These are phyloP conservation scores for Baronia brevicornis DNA, from an alignment of 2,888 invertebrate genomes.

Conservation along the genomic window DNA sequence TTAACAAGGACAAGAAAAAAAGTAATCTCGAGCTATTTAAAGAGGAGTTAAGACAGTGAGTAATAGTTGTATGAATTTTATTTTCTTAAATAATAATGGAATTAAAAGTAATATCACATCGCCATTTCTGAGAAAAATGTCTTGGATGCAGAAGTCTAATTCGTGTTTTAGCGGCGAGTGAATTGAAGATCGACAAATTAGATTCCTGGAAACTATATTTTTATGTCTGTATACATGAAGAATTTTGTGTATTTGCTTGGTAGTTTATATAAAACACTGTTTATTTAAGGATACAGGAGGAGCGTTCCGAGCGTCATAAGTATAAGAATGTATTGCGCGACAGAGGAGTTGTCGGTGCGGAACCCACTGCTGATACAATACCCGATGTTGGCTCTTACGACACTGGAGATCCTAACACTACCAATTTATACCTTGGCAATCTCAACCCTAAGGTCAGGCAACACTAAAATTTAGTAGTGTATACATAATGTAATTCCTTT, in stretches of 20 bases:
- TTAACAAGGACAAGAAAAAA: slow-evolving; percentile 87
- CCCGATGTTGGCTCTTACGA: slow-evolving; percentile 87
- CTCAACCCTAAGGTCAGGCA: slow-evolving; percentile 91
- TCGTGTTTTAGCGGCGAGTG: no score
- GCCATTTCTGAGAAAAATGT: no score
- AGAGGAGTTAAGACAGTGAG: slow-evolving; percentile 95
- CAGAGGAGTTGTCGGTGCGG: slow-evolving; percentile 46
- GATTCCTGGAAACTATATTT: no score
- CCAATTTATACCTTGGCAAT: slow-evolving; percentile 98
- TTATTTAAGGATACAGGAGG: slow-evolving; percentile 91
- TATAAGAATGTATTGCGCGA: slow-evolving; percentile 84
- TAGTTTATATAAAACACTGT: background rate
- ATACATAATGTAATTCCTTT: background rate
- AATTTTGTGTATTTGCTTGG: background rate
- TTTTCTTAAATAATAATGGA: slow-evolving; percentile 1
- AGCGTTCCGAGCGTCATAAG: slow-evolving; percentile 95
- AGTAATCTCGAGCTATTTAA: slow-evolving; percentile 98
- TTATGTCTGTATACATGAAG: no score
- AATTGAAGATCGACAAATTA: no score
- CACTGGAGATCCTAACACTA: slow-evolving; percentile 97
- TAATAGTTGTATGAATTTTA: slow-evolving; percentile 10
- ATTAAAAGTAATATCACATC: no score
- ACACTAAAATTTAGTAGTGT: background rate
- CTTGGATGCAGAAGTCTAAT: no score
- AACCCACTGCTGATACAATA: slow-evolving; percentile 56